Base-by-base conservation (phyloP, 2,797 vertebrate genomes). In the Echeneis naucrates region DNA sequence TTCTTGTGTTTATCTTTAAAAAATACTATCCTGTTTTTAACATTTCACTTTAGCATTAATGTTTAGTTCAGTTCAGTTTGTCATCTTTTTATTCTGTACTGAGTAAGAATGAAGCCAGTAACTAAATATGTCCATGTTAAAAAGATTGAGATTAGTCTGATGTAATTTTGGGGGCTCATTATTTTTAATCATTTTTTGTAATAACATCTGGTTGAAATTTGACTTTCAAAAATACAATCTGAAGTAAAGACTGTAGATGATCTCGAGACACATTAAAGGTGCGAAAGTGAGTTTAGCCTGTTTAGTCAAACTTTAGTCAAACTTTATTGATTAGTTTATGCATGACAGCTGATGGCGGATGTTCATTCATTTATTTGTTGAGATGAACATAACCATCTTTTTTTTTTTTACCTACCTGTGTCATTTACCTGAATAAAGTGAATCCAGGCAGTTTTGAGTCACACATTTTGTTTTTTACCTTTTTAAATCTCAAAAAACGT, bases 361-460 rank as follows among this genome's bases (percentile, higher is more conserved):
- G 47, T 63, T 75, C 51, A 60, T 71, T 70, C 3, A 55, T 67
- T 71, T 12, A 63, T 53, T 70, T 72, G 58, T 73, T 52, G 24
- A 78, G 56, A 70, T 59, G 19, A 80, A 63, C 55, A 23, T 58
- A 69, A 66, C 50, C 42, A 14, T 70, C 35, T 50, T 21, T 8
- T 60, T 63, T 9, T 52, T 61, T 61, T 76, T 62, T 69, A 57
- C 57, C 42, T 68, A 23, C 16, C 55, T 85, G 80, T 80, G 68
- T 64, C 51, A 37, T 75, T 81, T 72, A 53, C 63, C 71, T 53
- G 45, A 89, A 86, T 88, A 86, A 89, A 87, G 69, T 69, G 35
- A 75, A 58, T 62, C 48, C 51, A 38, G 68, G 33, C 42, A 47
- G 10, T 45, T 78, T 75, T 57, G 52, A 75, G 38, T 59, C 35